A percentile compares a stretch with the other conserved stretches of the same genome.
Conservation (phyloP, 2,888 invertebrate species). For the Neuroscelio doddi region DNA sequence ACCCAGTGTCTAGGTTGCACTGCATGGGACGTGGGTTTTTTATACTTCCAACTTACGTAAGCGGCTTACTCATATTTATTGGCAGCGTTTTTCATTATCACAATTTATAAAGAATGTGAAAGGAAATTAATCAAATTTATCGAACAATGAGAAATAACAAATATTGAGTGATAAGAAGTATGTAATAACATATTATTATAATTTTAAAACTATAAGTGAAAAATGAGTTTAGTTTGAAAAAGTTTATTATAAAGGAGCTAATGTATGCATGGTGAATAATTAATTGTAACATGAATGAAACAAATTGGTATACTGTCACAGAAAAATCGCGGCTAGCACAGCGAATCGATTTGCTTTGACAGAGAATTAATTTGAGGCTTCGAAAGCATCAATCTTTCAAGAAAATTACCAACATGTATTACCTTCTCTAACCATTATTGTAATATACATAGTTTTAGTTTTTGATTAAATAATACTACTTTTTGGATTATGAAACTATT, state of each 20-base stretch:
- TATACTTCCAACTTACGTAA: conserved; percentile 30
- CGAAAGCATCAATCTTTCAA: conserved; percentile 31
- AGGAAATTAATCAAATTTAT: conserved; percentile 10
- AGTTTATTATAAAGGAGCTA: conserved; percentile 3
- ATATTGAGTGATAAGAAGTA: too few species aligned
- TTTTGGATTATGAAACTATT: too few species aligned
- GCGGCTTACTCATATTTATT: conserved; percentile 42
- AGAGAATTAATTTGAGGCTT: conserved; percentile 42
- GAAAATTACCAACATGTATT: conserved; percentile 29
- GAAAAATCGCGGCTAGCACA: conserved; percentile 37
- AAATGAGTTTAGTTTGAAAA: too few species aligned
- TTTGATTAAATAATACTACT: too few species aligned
- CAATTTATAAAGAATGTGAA: conserved; percentile 14
- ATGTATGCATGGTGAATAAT: conserved; percentile 27
- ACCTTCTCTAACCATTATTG: conserved; percentile 23
- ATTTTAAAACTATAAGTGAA: too few species aligned
- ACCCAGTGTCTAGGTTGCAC: conserved; percentile 29
- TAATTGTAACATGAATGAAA: conserved; percentile 28
- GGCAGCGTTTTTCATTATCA: conserved; percentile 30
- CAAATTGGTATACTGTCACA: conserved; percentile 32
- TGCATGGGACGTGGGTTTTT: conserved; percentile 3
- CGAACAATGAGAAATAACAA: too few species aligned
- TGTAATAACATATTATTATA: too few species aligned
- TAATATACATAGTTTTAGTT: conserved; percentile 29
- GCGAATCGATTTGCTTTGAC: conserved; percentile 41